Base-by-base conservation (phyloP, 2,888 invertebrate genomes). In the Drosophila lutescens region DNA sequence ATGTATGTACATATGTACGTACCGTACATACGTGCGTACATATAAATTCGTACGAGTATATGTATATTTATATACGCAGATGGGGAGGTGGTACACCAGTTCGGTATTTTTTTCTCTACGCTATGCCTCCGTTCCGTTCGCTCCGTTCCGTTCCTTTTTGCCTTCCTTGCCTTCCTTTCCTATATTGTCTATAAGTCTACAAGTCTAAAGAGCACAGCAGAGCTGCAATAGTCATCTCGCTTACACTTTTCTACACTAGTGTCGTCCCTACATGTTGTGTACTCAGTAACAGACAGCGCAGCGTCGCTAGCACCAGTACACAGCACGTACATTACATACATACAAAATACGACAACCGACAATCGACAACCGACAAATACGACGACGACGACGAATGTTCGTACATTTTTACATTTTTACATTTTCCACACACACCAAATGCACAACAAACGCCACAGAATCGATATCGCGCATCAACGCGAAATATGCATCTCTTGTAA, bases 201-300 rank as follows among this genome's bases (percentile, higher is more conserved):
- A 41, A 41, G 36, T 41, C 69, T 68, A 69, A 67, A 46, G 65
- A n/a, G n/a, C 20, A 20, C 41, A 17, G 40, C 40, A 40, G 8
- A 41, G 44, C 30, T 72, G 56, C 79, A 74, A 63, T 86, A 73
- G 80, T 83, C 78, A 86, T 81, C 81, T 78, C 81, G 78, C 86
- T 81, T 82, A 80, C 81, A 86, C 82, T 82, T 79, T 73, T 63
- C 68, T 62, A 70, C 55, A 80, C n/a, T 80, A 59, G 51, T 69
- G 59, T 74, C 73, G 60, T 83, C 67, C 49, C 67, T 70, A 76
- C 59, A 60, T 77, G 60, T 79, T 79, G 70, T 85, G 77, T 79
- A 79, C 70, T 77, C 85, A 85, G 84, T 84, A 80, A 76, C 76
- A 80, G 79, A 58, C 58, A 58, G 53, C 53, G 51, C 57, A 78